These are phyloP conservation scores for Uropsilus gracilis DNA, from an alignment of 2,113 vertebrate genomes.

Conservation along the genomic window DNA sequence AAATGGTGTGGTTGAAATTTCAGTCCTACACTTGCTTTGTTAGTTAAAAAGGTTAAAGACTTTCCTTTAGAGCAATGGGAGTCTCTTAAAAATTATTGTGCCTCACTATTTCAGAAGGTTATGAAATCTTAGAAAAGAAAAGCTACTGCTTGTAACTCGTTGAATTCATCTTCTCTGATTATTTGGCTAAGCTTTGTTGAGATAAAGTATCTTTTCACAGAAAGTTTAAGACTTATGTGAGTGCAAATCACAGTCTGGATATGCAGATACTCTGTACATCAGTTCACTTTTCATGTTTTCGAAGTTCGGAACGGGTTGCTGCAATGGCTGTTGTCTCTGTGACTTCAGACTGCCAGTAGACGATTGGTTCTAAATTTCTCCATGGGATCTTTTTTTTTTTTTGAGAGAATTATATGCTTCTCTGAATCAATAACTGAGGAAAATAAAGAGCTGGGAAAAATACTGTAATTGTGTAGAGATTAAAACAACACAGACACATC, in stretches of 20 bases:
- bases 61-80: neutral
- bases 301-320: neutral
- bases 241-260: neutral
- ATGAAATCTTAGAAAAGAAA: constrained; percentile 32
- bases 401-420: neutral
- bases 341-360: neutral
- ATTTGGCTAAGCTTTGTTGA: neutral
- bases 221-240: constrained; percentile 8
- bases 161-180: constrained; percentile 6
- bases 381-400: neutral
- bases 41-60: neutral
- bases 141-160: neutral
- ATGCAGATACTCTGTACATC: neutral
- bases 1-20: neutral
- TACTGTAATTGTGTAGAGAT: neutral
- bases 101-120: neutral
- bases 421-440: neutral
- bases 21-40: neutral
- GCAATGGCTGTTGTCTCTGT: neutral
- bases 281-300: neutral
- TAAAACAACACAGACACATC: neutral
- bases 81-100: neutral
- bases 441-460: constrained; percentile 2
- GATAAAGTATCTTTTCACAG: neutral
- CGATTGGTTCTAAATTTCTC: neutral